Conservation (phyloP, 2,113 vertebrate species). For the Indicator indicator region DNA sequence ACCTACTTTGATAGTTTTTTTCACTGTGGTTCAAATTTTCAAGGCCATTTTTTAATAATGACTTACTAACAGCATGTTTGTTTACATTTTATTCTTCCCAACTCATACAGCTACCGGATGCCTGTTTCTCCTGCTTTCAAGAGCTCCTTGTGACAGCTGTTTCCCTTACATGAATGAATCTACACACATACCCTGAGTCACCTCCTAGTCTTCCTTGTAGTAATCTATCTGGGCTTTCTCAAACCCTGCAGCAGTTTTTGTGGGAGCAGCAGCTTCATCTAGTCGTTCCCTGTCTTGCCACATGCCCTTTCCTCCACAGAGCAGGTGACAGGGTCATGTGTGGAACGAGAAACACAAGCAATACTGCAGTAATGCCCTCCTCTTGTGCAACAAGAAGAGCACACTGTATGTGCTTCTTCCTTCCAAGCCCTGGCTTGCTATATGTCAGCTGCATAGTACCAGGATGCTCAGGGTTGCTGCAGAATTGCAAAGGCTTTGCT, state of each 20-base stretch:
- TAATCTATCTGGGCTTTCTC: neutral
- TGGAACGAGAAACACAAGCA: neutral
- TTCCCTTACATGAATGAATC: neutral
- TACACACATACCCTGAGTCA: neutral
- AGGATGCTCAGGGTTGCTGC: neutral
- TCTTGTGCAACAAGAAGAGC: neutral
- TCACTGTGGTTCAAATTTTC: neutral
- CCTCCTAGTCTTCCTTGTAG: neutral
- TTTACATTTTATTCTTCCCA: neutral
- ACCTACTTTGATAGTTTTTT: neutral
- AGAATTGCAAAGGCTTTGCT: neutral
- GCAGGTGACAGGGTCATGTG: neutral
- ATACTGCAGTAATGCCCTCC: neutral
- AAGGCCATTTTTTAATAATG: neutral
- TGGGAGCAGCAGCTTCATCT: neutral
- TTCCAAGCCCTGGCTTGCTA: neutral
- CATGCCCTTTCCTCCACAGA: neutral
- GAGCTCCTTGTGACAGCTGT: neutral
- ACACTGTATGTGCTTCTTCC: rapidly evolving
- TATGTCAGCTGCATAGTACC: neutral
- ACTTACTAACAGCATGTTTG: neutral
- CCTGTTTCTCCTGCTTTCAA: neutral
- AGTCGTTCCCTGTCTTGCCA: rapidly evolving
- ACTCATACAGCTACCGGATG: neutral
- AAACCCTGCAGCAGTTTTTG: neutral